Base-by-base conservation (phyloP, 2,113 vertebrate species). In the Chaetodon trifascialis region DNA sequence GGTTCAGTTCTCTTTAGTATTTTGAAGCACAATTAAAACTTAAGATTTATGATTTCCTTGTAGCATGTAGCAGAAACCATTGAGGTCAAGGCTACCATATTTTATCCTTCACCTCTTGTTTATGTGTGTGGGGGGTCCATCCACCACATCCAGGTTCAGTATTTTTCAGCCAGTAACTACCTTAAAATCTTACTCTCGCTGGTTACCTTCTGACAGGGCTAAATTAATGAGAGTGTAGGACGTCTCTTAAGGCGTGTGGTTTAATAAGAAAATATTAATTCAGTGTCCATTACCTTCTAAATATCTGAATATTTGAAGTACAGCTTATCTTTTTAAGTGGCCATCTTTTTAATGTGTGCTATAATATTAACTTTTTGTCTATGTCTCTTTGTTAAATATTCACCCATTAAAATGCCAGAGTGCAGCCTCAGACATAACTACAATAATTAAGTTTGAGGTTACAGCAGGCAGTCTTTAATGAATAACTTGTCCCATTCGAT, bases 11-110 rank as follows among this genome's bases (percentile, higher is more conserved):
- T 73, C 23, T 65, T 66, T 21, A 73, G 67, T 36, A 51, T 56
- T 77, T 86, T 85, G 34, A 74, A 80, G 84, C 63, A 62, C 42
- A 82, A 76, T 83, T 85, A 68, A 60, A 82, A 58, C 36, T 5
- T 12, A 49, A 60, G 68, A 88, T 90, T 89, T 86, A 91, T 76
- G 76, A 76, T 88, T 88, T 90, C 76, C 81, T 82, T 77, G 58
- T 64, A 21, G 62, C 19, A 58, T 79, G 79, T 68, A 42, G 69
- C 42, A 69, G 58, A 83, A 83, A 60, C 19, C 5, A 21, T 75
- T 62, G 0, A 70, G 75, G 60, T 52, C n/a, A 38, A 74, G 15
- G 56, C 65, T 44, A 25, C 63, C 46, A 3, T 88, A 84, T 90
- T 86, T 90, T 42, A 55, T 51, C 72, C 30, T 54, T 75, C 42